Conservation (phyloP, 1,140 invertebrate genomes). For the Hylyphantes graminicola region DNA sequence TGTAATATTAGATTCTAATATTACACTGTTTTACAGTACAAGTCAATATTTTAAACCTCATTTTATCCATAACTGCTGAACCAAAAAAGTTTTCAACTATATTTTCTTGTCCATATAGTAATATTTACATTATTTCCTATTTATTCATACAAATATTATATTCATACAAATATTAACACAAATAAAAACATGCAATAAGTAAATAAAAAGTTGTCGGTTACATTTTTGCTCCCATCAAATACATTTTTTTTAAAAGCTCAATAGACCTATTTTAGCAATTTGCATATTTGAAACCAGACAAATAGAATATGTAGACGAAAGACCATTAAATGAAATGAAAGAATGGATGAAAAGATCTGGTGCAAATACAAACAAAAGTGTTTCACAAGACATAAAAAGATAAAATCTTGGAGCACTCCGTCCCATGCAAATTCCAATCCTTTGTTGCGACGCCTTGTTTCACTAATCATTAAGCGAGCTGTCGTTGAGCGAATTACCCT, state of each 20-base stretch:
- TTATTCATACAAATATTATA: too few species aligned
- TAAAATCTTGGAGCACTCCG: slow-evolving; percentile 38
- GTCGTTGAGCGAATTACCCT: slow-evolving; percentile 33
- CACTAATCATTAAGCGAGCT: background rate
- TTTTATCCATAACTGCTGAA: too few species aligned
- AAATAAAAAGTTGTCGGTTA: too few species aligned
- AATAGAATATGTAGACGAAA: slow-evolving; percentile 2
- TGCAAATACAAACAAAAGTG: slow-evolving; percentile 28
- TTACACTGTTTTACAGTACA: too few species aligned
- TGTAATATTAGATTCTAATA: too few species aligned
- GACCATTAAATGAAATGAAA: background rate
- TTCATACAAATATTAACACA: too few species aligned
- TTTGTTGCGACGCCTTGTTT: background rate
- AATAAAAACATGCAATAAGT: too few species aligned
- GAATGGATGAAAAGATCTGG: background rate
- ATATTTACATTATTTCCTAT: too few species aligned
- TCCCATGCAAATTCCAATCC: slow-evolving; percentile 38
- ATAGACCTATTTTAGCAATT: slow-evolving; percentile 35
- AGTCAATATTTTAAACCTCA: too few species aligned
- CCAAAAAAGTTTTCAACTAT: too few species aligned
- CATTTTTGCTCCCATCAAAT: too few species aligned
- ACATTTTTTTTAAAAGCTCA: background rate
- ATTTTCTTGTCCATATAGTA: too few species aligned
- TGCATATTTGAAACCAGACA: slow-evolving; percentile 33
- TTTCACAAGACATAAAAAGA: slow-evolving; percentile 36